phyloP scores from a whole-genome alignment of 2,113 vertebrate species.

The Axis porcinus region DNA sequence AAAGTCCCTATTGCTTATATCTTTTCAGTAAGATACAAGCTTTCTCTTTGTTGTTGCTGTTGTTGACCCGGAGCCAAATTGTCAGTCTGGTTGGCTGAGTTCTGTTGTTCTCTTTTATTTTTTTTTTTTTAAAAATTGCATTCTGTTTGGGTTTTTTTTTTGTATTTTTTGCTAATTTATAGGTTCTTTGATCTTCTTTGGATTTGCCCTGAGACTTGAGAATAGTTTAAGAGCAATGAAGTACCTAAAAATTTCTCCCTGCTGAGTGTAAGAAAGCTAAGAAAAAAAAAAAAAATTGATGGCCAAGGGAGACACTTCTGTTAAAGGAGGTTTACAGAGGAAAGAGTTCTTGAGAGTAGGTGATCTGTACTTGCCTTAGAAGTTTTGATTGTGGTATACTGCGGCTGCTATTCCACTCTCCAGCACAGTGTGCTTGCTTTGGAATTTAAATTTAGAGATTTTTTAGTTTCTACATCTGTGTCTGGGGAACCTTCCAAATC shows the following conservation, averaged over 20 bases:
- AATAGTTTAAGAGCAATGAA: background rate
- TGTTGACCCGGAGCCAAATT: background rate
- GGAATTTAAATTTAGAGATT: background rate
- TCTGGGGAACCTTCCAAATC: background rate
- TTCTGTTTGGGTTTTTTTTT: background rate
- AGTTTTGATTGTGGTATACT: background rate
- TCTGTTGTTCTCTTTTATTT: background rate
- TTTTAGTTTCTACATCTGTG: background rate
- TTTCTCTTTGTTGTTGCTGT: background rate
- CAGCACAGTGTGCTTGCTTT: background rate
- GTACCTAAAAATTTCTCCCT: background rate
- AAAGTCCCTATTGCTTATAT: background rate
- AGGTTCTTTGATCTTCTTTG: background rate
- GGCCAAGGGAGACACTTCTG: background rate
- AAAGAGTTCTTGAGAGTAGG: background rate
- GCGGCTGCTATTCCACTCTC: background rate
- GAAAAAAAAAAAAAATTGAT: background rate
- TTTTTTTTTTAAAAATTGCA: background rate
- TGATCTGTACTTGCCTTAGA: background rate
- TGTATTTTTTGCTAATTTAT: background rate
- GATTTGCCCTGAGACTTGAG: background rate
- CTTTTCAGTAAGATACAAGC: background rate
- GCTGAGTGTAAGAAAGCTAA: background rate
- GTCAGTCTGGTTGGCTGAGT: background rate
- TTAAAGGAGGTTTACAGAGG: background rate